These are phyloP conservation scores for Apis mellifera DNA, from an alignment of 1,140 invertebrate species.

Conservation along the genomic window Amel_HAv3.1 CM009941.2:14313501-14314000, in stretches of 20 bases:
- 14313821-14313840: conserved; percentile 45
- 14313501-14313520: background rate
- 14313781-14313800: conserved; percentile 7
- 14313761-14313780: conserved; percentile 3
- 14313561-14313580: background rate
- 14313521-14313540: background rate
- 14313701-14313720: background rate
- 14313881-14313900: conserved; percentile 18
- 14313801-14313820: background rate
- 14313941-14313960: conserved; percentile 44
- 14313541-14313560: background rate
- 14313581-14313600: background rate
- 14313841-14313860: conserved; percentile 31
- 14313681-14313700: background rate
- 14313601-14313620: background rate
- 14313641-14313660: background rate
- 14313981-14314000: conserved; percentile 19
- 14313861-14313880: background rate
- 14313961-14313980: conserved; percentile 17
- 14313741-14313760: background rate
- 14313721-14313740: conserved; percentile 3
- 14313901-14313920: conserved; percentile 16
- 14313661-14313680: background rate
- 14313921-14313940: conserved; percentile 31
- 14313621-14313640: background rate